Evolutionary conservation across 2,888 invertebrate genomes (phyloP).

Genomic region (Toxonevra muliebris): DNA sequence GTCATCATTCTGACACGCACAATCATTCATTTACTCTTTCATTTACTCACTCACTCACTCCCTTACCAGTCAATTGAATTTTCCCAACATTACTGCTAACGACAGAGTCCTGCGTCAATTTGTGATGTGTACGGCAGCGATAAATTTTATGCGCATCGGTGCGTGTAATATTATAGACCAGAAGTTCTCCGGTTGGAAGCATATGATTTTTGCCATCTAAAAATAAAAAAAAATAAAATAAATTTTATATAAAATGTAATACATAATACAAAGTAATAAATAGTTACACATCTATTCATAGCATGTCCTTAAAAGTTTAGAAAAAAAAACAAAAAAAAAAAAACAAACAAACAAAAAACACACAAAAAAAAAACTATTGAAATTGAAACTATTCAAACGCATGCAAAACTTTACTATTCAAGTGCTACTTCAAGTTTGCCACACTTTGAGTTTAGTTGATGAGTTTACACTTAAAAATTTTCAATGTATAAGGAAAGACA

Average conservation of each 20-base stretch:
- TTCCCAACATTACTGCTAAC: constrained; percentile 70
- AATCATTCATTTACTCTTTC: no score
- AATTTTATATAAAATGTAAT: not conserved
- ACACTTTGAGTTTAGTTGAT: no score
- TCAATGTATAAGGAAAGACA: no score
- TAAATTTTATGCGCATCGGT: constrained; percentile 69
- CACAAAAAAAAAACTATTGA: no score
- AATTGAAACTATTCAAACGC: no score
- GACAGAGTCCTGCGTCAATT: constrained; percentile 70
- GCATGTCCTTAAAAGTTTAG: no score
- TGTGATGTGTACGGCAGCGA: constrained; percentile 71
- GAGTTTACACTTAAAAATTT: no score
- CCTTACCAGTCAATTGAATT: constrained; percentile 69
- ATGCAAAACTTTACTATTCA: no score
- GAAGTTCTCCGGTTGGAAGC: constrained; percentile 70
- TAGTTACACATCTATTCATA: not conserved
- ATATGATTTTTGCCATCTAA: constrained; percentile 70
- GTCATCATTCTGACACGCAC: not conserved
- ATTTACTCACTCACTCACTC: constrained; percentile 6
- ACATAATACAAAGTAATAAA: not conserved
- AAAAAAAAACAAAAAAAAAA: no score
- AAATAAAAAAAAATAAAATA: not conserved
- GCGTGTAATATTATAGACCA: constrained; percentile 70
- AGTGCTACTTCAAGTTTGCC: no score
- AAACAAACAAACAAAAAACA: no score